Evolutionary conservation across 2,797 vertebrate species (phyloP).

Genomic region (Sciurus carolinensis): DNA sequence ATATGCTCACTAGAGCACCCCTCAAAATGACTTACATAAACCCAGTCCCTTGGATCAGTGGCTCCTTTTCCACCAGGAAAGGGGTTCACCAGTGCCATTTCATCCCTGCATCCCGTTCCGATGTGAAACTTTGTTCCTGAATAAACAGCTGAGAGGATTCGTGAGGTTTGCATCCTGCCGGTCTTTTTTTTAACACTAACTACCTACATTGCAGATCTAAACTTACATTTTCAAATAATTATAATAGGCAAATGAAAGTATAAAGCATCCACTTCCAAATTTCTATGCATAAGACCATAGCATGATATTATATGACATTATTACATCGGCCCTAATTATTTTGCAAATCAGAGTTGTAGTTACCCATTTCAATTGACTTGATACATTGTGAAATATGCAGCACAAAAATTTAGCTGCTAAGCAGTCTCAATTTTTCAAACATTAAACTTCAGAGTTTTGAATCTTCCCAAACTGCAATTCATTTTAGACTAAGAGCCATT

Average conservation of each 20-base stretch:
- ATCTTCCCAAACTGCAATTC: not conserved
- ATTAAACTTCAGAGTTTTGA: slow-evolving; percentile 18
- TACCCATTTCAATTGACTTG: slow-evolving; percentile 3
- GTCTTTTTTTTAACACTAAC: not conserved
- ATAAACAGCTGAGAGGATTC: too few relatives aligned
- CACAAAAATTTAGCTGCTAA: slow-evolving; percentile 38
- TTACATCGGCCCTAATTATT: not conserved
- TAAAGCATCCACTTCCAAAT: not conserved
- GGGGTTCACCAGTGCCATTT: too few relatives aligned
- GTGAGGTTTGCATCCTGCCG: too few relatives aligned
- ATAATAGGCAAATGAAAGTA: not conserved
- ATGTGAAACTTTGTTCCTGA: too few relatives aligned
- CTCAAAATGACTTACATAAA: too few relatives aligned
- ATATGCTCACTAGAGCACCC: too few relatives aligned
- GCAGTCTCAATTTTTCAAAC: not conserved
- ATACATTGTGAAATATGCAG: not conserved
- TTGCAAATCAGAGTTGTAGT: not conserved
- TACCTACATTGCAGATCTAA: not conserved
- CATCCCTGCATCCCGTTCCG: too few relatives aligned
- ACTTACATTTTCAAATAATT: slow-evolving; percentile 25
- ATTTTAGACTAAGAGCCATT: slow-evolving; percentile 43
- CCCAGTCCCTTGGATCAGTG: too few relatives aligned
- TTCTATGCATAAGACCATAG: not conserved
- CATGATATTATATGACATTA: not conserved
- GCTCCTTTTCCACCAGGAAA: too few relatives aligned